These are phyloP conservation scores for Drosophila bocqueti DNA, from an alignment of 1,140 invertebrate genomes.

Conservation along the genomic window DNA sequence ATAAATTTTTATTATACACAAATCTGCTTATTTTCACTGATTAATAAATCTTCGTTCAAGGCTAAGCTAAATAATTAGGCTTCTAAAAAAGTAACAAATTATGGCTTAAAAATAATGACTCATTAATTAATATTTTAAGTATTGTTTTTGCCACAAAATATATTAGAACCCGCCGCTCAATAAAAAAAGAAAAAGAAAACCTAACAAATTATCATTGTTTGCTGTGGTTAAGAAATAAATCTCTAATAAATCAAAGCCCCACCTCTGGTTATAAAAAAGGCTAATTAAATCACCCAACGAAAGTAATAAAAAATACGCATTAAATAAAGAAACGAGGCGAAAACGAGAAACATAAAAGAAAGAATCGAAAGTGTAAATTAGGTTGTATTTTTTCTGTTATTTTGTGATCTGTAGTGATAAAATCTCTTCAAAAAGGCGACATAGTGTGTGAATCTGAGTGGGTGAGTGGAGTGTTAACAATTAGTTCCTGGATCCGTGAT, in stretches of 20 bases:
- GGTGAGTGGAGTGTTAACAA: not conserved
- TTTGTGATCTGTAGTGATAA: not conserved
- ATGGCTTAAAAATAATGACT: not conserved
- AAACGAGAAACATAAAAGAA: constrained; percentile 14
- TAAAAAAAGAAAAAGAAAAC: not conserved
- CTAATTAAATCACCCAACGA: constrained; percentile 26
- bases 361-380: constrained; percentile 37
- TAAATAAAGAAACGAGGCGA: constrained; percentile 16
- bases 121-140: constrained; percentile 14
- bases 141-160: constrained; percentile 7
- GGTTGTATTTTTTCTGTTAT: constrained; percentile 10
- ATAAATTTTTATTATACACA: no score
- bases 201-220: not conserved
- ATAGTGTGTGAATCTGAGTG: constrained; percentile 20
- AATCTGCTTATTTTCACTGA: no score
- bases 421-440: not conserved
- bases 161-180: not conserved
- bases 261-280: constrained; percentile 2
- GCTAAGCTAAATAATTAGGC: no score
- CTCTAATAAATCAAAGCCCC: constrained; percentile 22
- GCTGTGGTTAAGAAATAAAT: not conserved
- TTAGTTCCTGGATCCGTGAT: constrained; percentile 9
- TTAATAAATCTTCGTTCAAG: not conserved
- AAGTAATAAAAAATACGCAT: constrained; percentile 11
- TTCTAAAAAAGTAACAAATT: not conserved